Conservation (phyloP, 2,113 vertebrate species). For the Nothocercus julius region DNA sequence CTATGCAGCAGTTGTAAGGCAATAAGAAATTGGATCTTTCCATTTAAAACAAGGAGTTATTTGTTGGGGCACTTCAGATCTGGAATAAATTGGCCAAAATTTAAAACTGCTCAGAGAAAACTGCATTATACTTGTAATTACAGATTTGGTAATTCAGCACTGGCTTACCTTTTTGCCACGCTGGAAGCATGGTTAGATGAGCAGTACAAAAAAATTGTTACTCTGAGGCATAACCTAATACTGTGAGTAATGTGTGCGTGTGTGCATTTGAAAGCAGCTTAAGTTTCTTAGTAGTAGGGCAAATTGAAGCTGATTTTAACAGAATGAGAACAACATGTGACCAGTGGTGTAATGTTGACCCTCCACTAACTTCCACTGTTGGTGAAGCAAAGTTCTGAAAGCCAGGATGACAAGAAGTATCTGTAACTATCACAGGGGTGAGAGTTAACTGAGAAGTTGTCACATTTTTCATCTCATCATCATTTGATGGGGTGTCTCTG, state of each 20-base stretch:
- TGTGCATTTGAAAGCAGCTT: constrained; percentile 44
- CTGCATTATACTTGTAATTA: neutral
- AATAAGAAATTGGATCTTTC: neutral
- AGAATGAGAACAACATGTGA: constrained; percentile 73
- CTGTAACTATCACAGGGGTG: neutral
- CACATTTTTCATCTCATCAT: neutral
- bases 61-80: neutral
- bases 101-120: neutral
- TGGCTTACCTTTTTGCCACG: neutral
- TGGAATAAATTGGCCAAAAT: neutral
- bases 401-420: accelerated
- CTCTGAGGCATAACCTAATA: neutral
- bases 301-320: constrained; percentile 68
- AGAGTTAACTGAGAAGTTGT: neutral
- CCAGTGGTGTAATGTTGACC: constrained; percentile 64
- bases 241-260: neutral
- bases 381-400: constrained; percentile 28
- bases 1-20: neutral
- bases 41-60: neutral
- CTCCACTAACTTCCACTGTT: constrained; percentile 67
- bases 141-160: neutral
- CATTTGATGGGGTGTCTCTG: neutral
- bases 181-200: neutral
- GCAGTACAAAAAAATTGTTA: neutral
- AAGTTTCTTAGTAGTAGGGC: constrained; percentile 37